A percentile compares a stretch with the other conserved stretches of the same genome.
These are phyloP conservation scores for Gryon sp. DNA, from an alignment of 1,140 invertebrate species.

Conservation along the genomic window DNA sequence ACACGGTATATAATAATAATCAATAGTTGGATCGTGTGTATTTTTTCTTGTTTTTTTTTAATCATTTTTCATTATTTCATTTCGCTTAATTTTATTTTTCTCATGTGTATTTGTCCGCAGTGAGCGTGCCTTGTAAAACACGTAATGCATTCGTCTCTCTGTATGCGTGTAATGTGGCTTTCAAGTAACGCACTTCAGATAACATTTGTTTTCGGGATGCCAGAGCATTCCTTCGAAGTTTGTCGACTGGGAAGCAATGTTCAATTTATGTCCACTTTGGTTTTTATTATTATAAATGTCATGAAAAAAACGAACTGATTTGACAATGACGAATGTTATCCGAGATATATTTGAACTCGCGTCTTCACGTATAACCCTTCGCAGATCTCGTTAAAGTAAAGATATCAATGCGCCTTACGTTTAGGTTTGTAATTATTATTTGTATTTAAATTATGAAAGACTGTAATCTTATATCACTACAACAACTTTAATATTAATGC, in stretches of 20 bases:
- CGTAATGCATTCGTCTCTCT: slow-evolving; percentile 42
- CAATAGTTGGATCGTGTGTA: slow-evolving; percentile 65
- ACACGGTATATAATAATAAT: slow-evolving; percentile 72
- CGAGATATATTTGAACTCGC: slow-evolving; percentile 50
- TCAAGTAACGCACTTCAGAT: slow-evolving; percentile 57
- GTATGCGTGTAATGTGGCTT: slow-evolving; percentile 51
- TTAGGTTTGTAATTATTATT: slow-evolving; percentile 21
- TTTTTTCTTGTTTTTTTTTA: slow-evolving; percentile 3
- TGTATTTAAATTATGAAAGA: slow-evolving; percentile 52
- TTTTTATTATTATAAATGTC: slow-evolving; percentile 54
- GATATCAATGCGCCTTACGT: slow-evolving; percentile 17
- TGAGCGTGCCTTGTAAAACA: slow-evolving; percentile 47
- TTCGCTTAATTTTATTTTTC: slow-evolving; percentile 1
- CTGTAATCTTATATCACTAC: slow-evolving; percentile 49
- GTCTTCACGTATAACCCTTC: slow-evolving; percentile 33
- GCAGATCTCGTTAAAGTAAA: slow-evolving; percentile 11
- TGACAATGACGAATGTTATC: slow-evolving; percentile 32
- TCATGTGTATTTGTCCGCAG: slow-evolving; percentile 49
- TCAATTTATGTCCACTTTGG: slow-evolving; percentile 31
- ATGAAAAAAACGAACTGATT: slow-evolving; percentile 45
- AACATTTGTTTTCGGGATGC: slow-evolving; percentile 43
- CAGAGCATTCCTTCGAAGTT: slow-evolving; percentile 29
- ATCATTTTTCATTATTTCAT: slow-evolving; percentile 2
- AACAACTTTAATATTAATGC: slow-evolving; percentile 7
- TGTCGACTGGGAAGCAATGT: slow-evolving; percentile 41